A percentile compares a stretch with the other conserved stretches of the same genome.
phyloP scores from a whole-genome alignment of 2,113 vertebrate species.

The Ameiurus melas region DNA sequence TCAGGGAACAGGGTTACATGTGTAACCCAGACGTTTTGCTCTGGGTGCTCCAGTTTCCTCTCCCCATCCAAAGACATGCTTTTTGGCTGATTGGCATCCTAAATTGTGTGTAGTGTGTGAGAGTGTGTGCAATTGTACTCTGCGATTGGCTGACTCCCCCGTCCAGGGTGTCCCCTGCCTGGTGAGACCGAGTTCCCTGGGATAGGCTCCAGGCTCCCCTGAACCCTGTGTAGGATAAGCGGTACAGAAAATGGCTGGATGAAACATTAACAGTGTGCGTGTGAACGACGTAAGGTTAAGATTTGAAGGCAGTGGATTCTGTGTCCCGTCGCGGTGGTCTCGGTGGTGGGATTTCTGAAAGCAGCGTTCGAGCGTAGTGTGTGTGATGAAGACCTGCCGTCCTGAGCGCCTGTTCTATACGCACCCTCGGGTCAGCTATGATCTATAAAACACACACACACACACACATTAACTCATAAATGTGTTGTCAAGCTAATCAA shows the following conservation, averaged over 20 bases:
- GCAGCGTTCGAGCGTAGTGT: slow-evolving; percentile 79
- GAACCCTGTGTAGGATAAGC: too few relatives aligned
- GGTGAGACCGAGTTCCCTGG: too few relatives aligned
- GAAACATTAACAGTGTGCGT: background rate
- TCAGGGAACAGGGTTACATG: too few relatives aligned
- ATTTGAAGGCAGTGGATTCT: slow-evolving; percentile 76
- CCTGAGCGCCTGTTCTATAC: slow-evolving; percentile 84
- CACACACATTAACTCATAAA: slow-evolving; percentile 5
- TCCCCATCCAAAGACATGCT: too few relatives aligned
- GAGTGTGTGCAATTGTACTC: too few relatives aligned
- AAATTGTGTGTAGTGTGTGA: too few relatives aligned
- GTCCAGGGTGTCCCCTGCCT: too few relatives aligned
- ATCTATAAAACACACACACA: slow-evolving; percentile 74
- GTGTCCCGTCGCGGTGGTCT: slow-evolving; percentile 85
- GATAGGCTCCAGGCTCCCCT: too few relatives aligned
- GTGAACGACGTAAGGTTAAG: slow-evolving; percentile 49
- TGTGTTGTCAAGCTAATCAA: background rate
- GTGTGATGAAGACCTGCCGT: slow-evolving; percentile 85
- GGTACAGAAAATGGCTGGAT: background rate
- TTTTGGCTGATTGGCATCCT: too few relatives aligned
- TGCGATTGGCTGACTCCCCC: too few relatives aligned
- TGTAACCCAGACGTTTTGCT: too few relatives aligned
- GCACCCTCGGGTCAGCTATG: slow-evolving; percentile 85
- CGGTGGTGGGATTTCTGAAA: slow-evolving; percentile 78
- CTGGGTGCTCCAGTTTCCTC: too few relatives aligned